phyloP scores from a whole-genome alignment of 2,888 invertebrate genomes.

The Doris montereyensis region DNA sequence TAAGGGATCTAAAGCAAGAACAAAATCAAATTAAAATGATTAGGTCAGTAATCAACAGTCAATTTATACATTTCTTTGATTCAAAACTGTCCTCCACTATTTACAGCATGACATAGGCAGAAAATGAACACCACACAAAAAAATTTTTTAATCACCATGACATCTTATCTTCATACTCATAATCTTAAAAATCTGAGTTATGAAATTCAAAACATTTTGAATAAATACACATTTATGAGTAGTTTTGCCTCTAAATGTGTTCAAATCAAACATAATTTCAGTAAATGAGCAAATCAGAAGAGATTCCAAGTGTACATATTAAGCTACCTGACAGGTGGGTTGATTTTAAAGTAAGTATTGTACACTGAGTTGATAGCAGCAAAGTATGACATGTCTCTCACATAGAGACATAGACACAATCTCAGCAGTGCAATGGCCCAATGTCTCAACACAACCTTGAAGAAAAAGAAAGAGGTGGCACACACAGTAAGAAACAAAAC shows the following conservation, averaged over 20 bases:
- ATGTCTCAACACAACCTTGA: conserved; percentile 28
- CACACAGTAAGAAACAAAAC: neutral
- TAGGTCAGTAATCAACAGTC: too few relatives aligned
- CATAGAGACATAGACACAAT: conserved; percentile 87
- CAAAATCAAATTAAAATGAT: too few relatives aligned
- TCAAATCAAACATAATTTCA: too few relatives aligned
- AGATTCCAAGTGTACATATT: neutral
- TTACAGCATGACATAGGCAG: neutral
- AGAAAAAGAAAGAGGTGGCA: neutral
- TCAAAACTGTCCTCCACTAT: neutral
- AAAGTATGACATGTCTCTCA: conserved; percentile 87
- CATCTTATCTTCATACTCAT: too few relatives aligned
- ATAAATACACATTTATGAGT: too few relatives aligned
- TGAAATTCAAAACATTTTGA: neutral
- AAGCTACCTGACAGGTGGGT: conserved; percentile 77
- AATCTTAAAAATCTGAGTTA: too few relatives aligned
- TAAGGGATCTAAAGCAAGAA: too few relatives aligned
- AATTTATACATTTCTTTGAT: too few relatives aligned
- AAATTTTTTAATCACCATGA: too few relatives aligned
- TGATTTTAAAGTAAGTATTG: conserved; percentile 82
- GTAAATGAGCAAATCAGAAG: neutral
- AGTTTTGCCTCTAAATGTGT: too few relatives aligned
- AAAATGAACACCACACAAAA: neutral
- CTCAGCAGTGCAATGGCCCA: conserved; percentile 77
- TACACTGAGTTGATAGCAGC: conserved; percentile 85